Conservation (phyloP, 2,888 invertebrate species). For the Sesia bembeciformis region DNA sequence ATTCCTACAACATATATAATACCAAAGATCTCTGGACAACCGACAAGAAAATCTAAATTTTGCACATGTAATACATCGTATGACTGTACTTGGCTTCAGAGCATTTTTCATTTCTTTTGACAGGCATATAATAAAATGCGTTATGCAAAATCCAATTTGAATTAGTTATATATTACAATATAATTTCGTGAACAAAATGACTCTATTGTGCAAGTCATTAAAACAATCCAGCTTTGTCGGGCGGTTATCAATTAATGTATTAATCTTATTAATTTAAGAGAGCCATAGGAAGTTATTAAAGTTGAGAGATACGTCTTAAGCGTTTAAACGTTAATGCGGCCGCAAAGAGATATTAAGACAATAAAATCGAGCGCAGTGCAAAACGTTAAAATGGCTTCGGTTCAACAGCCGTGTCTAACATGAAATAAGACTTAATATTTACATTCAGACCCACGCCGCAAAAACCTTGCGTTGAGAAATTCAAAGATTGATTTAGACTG, state of each 20-base stretch:
- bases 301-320: not conserved
- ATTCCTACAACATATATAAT: too few species aligned
- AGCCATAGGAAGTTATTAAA: not conserved
- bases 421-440: not conserved
- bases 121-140: too few species aligned
- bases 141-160: too few species aligned
- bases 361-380: conserved; percentile 23
- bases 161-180: too few species aligned
- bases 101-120: too few species aligned
- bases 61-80: too few species aligned
- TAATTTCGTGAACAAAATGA: not conserved
- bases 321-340: conserved; percentile 11
- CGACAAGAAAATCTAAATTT: too few species aligned
- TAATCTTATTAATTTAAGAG: not conserved
- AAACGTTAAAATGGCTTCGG: conserved; percentile 25
- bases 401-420: conserved; percentile 28
- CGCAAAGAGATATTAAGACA: conserved; percentile 26
- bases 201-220: not conserved
- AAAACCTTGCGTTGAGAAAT: not conserved
- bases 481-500: too few species aligned
- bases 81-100: too few species aligned
- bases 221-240: not conserved
- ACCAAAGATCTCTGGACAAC: too few species aligned
- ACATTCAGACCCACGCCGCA: not conserved
- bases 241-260: not conserved